phyloP scores from a whole-genome alignment of 2,888 invertebrate species.

The Drosophila infuscata region DNA sequence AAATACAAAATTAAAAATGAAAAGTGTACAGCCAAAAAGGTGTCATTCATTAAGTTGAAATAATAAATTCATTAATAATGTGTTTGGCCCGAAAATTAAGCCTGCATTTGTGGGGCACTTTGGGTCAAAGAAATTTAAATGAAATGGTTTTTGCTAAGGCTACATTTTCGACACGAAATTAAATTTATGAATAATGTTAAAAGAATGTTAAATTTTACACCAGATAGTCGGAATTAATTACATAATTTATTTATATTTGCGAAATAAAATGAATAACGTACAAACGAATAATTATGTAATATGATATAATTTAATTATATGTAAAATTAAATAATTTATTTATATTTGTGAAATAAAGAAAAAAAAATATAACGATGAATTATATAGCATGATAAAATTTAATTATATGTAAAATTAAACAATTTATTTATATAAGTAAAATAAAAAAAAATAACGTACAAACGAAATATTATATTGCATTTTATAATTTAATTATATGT shows the following conservation, averaged over 20 bases:
- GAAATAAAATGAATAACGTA: neutral
- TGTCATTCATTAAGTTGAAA: neutral
- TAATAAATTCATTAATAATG: conserved; percentile 8
- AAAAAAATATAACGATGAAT: no score
- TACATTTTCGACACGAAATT: neutral
- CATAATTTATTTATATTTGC: neutral
- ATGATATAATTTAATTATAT: neutral
- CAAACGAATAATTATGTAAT: neutral
- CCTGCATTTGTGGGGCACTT: neutral
- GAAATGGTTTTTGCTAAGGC: neutral
- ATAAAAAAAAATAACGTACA: no score
- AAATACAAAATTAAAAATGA: neutral
- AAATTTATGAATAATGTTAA: neutral
- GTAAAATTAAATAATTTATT: neutral
- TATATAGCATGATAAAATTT: no score
- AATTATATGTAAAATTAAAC: no score
- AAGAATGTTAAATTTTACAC: neutral
- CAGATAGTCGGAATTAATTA: neutral
- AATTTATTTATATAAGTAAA: no score
- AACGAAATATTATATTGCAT: no score
- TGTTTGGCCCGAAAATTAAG: neutral
- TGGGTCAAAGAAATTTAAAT: neutral
- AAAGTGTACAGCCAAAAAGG: neutral
- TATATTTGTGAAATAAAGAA: no score
- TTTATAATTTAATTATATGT: no score